phyloP scores from a whole-genome alignment of 2,797 vertebrate genomes.

The Buphagus erythrorhynchus region DNA sequence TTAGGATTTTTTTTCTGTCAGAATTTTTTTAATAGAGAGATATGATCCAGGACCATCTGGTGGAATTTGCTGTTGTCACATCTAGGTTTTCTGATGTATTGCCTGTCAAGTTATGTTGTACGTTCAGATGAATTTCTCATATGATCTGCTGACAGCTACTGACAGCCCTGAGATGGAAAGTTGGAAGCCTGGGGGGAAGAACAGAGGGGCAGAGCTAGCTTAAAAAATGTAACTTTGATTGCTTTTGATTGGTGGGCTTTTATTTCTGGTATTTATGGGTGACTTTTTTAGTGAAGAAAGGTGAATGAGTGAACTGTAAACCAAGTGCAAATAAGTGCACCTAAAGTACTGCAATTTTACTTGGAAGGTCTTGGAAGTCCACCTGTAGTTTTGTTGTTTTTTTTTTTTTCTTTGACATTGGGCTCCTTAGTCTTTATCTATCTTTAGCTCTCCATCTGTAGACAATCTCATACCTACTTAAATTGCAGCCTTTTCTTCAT shows the following conservation, averaged over 20 bases:
- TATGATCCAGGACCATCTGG: constrained; percentile 55
- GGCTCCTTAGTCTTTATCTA: neutral
- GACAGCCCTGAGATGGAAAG: constrained; percentile 22
- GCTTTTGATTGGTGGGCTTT: neutral
- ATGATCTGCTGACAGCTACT: constrained; percentile 38
- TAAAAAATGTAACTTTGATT: neutral
- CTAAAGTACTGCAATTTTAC: neutral
- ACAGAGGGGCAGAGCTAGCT: neutral
- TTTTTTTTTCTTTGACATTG: neutral
- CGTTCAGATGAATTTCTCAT: constrained; percentile 42
- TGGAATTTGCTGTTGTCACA: constrained; percentile 40
- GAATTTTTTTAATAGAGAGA: neutral
- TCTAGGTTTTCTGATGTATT: constrained; percentile 64
- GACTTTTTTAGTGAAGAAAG: neutral
- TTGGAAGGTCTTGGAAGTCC: neutral
- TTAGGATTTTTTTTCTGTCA: neutral
- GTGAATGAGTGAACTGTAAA: neutral
- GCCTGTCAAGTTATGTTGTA: constrained; percentile 51
- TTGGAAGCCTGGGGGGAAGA: neutral
- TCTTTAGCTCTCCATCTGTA: neutral
- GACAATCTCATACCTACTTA: neutral
- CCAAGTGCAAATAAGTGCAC: neutral
- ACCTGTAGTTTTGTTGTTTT: neutral
- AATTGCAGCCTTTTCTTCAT: neutral
- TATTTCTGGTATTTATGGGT: neutral